Conservation (phyloP, 2,797 vertebrate genomes). For the Thaleichthys pacificus region DNA sequence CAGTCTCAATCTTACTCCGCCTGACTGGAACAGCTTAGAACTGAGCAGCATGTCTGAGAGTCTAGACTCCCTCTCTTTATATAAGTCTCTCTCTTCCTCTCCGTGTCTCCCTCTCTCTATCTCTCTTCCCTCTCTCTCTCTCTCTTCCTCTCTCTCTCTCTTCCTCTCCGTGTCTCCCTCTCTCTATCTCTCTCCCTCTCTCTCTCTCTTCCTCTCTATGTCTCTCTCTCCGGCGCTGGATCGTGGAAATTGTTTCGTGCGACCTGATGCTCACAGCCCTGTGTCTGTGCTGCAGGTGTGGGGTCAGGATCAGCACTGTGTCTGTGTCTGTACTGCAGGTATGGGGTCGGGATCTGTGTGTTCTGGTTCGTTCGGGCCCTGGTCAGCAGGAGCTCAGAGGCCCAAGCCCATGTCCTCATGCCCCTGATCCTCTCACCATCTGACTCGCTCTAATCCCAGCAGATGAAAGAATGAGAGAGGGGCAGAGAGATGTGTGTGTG, state of each 20-base stretch:
- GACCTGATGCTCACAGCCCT: neutral
- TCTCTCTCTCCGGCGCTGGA: neutral
- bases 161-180: too few species aligned
- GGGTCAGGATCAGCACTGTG: neutral
- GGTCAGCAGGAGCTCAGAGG: too few species aligned
- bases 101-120: too few species aligned
- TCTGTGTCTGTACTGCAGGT: too few species aligned
- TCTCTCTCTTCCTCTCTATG: too few species aligned
- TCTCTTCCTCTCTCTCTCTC: too few species aligned
- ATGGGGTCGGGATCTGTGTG: neutral
- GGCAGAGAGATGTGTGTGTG: neutral
- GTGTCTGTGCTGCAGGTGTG: too few species aligned
- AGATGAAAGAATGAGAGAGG: constrained; percentile 1
- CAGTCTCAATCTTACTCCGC: neutral
- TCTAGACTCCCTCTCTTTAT: too few species aligned
- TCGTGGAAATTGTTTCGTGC: neutral
- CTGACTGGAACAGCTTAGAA: neutral
- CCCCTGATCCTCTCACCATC: constrained; percentile 2
- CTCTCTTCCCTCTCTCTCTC: too few species aligned
- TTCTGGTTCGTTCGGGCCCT: neutral
- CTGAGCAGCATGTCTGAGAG: too few species aligned
- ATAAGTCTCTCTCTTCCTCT: too few species aligned
- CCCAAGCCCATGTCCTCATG: neutral
- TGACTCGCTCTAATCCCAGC: neutral
- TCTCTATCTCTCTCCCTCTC: too few species aligned